Percentiles rank a stretch among this genome's conserved stretches.
Evolutionary conservation across 2,797 vertebrate species (phyloP).

Genomic region (Liparis tanakae): DNA sequence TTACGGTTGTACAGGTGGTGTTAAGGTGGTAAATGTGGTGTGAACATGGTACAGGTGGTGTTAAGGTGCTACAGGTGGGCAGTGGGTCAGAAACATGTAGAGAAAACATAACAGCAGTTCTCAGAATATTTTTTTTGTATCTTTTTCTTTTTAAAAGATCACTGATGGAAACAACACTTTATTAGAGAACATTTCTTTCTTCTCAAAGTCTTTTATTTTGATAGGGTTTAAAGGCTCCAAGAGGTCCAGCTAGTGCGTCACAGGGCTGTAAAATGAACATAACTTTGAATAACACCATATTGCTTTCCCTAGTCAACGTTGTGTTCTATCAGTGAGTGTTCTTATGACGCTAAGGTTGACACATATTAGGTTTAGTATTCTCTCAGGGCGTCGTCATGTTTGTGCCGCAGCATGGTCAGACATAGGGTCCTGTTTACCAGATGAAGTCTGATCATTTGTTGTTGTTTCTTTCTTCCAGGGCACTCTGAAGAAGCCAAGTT

Average conservation of each 20-base stretch:
- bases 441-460: constrained; percentile 1
- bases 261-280: not conserved
- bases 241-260: not conserved
- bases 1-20: no score
- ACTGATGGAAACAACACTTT: no score
- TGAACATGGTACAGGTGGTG: no score
- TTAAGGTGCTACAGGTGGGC: no score
- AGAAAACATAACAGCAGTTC: no score
- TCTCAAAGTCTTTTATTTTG: not conserved
- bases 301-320: not conserved
- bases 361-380: not conserved
- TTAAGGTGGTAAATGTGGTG: no score
- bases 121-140: no score
- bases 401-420: not conserved
- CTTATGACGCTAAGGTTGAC: no score
- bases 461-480: constrained; percentile 62
- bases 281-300: not conserved
- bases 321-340: not conserved
- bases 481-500: not conserved
- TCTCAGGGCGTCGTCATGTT: no score
- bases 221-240: not conserved
- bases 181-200: no score
- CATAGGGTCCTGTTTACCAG: not conserved
- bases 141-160: no score
- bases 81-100: no score